Base-by-base conservation (phyloP, 2,888 invertebrate species). In the Rhopalosiphum nymphaeae region DNA sequence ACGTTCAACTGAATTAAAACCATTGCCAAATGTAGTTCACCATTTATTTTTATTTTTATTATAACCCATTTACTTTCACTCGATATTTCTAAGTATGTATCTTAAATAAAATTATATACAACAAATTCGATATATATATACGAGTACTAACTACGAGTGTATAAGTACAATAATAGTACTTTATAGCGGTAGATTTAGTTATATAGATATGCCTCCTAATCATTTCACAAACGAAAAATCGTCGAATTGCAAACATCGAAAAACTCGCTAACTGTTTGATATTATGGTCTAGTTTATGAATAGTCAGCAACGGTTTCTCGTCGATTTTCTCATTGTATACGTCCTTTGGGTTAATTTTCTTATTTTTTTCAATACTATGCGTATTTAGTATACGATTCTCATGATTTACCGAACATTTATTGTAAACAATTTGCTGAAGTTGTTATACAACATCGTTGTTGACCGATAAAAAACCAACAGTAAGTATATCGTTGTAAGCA, bases 391-490 rank as follows among this genome's bases (percentile, higher is more conserved):
- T 67, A 42, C 36, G 16, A 88, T 88, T 88, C 88, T 86, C 91
- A 92, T 57, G 84, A 84, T 57, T n/a, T 85, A 44, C 56, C 13
- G 36, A 56, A 56, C n/a, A 36, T 89, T 93, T 56, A 89, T 85
- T 56, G 53, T 86, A 26, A 92, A 53, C 44, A 91, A 49, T 85
- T 56, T 11, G 46, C 44, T 49, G 29, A 42, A 61, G 42, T 93
- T 84, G 46, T 89, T 46, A 57, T 89, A 93, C 89, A 93, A 56
- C 49, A 49, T 21, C 21, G 49, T 29, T 87, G 56, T 89, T 93
- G 89, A 93, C 93, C 93, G 89, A 91, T 53, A 94, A 94, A 90
- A 91, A 86, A 49, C 49, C 29, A 91, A 89, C 44, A 89, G 53
- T 91, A 53, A 56, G 89, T 56, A 36, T 9, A 26, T 46, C 21